phyloP scores from a whole-genome alignment of 2,888 invertebrate genomes.

The Villa cingulata region DNA sequence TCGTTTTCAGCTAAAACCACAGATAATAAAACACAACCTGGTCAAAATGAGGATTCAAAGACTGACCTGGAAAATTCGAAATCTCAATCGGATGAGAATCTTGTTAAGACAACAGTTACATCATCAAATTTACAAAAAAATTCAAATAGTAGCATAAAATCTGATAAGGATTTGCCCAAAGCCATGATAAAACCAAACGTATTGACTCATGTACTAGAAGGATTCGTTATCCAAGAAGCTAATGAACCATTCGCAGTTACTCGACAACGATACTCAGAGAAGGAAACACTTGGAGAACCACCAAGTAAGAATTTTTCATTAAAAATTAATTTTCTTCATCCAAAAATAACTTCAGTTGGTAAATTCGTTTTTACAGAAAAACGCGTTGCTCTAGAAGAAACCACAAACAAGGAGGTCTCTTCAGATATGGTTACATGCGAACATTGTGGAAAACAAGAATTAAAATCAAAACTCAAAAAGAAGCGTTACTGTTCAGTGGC shows the following conservation, averaged over 20 bases:
- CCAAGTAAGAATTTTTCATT: conserved; percentile 41
- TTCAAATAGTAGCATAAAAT: conserved; percentile 22
- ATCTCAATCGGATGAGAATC: neutral
- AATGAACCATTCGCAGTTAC: conserved; percentile 81
- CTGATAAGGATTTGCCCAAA: conserved; percentile 49
- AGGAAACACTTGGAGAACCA: conserved; percentile 56
- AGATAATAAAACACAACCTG: neutral
- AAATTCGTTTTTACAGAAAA: conserved; percentile 24
- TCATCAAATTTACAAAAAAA: neutral
- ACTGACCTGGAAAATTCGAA: neutral
- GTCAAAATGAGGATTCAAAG: neutral
- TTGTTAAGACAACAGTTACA: neutral
- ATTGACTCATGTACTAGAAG: conserved; percentile 90
- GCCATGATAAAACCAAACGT: conserved; percentile 93
- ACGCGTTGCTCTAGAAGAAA: conserved; percentile 25
- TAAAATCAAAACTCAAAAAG: conserved; percentile 53
- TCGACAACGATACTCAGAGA: conserved; percentile 43
- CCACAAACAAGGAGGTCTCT: conserved; percentile 13
- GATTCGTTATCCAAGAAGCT: conserved; percentile 92
- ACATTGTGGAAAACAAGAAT: conserved; percentile 54
- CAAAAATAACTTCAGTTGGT: no score
- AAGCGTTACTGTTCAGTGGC: conserved; percentile 62
- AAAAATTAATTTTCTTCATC: neutral
- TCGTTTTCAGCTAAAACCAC: neutral
- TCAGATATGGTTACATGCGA: conserved; percentile 45